Conservation (phyloP, 2,888 invertebrate species). For the Folsomia candida region DNA sequence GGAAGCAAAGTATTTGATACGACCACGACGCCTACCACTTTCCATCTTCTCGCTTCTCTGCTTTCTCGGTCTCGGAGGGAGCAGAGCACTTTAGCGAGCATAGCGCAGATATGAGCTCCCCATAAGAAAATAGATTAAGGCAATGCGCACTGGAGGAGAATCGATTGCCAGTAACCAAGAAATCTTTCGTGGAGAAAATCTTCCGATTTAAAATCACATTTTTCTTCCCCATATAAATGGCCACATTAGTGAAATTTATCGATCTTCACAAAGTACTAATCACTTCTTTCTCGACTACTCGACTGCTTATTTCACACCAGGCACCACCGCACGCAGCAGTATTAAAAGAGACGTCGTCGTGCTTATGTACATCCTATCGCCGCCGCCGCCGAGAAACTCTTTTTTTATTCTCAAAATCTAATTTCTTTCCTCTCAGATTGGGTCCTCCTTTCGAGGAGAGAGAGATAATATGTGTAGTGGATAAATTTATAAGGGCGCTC, state of each 20-base stretch:
- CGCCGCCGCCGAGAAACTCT: neutral
- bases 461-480: too few relatives aligned
- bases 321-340: neutral
- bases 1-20: neutral
- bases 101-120: too few relatives aligned
- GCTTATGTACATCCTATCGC: neutral
- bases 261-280: constrained; percentile 46
- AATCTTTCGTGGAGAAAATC: constrained; percentile 47
- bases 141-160: constrained; percentile 48
- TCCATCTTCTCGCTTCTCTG: neutral
- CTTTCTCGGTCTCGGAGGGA: too few relatives aligned
- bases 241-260: constrained; percentile 50
- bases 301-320: constrained; percentile 7
- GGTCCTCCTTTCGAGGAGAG: too few relatives aligned
- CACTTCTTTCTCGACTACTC: constrained; percentile 26
- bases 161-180: constrained; percentile 40
- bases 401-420: neutral
- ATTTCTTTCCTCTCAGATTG: neutral
- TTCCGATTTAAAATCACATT: constrained; percentile 50
- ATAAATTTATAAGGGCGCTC: too few relatives aligned
- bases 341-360: neutral
- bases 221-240: constrained; percentile 50
- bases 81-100: too few relatives aligned
- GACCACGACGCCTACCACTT: neutral
- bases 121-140: constrained; percentile 42